These are phyloP conservation scores for Beaufortia kweichowensis DNA, from an alignment of 2,113 vertebrate species.

Conservation along the genomic window DNA sequence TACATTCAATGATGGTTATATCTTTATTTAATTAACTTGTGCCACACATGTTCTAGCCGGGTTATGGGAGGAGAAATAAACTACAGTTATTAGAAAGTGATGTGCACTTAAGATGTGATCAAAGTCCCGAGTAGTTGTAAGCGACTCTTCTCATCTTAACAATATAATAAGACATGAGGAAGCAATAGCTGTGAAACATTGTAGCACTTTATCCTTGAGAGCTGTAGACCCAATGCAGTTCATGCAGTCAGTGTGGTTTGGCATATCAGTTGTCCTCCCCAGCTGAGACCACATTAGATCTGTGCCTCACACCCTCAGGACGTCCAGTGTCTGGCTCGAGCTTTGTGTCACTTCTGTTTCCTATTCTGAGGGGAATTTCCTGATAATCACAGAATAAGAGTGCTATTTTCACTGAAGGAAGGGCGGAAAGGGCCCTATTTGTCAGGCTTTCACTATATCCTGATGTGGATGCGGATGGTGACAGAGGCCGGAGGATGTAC, in stretches of 20 bases:
- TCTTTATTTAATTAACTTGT: no score
- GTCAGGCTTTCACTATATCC: conserved; percentile 50
- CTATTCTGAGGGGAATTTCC: conserved; percentile 22
- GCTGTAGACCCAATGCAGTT: neutral
- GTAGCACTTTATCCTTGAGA: neutral
- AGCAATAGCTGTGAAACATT: neutral
- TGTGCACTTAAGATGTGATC: neutral
- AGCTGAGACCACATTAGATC: neutral
- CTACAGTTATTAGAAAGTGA: neutral
- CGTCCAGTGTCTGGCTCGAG: conserved; percentile 3
- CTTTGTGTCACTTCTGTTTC: conserved; percentile 39
- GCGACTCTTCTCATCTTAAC: neutral
- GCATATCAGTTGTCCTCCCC: neutral
- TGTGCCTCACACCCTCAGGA: neutral
- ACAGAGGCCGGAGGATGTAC: conserved; percentile 36
- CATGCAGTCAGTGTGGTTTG: neutral
- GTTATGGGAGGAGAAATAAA: neutral
- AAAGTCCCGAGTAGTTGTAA: neutral
- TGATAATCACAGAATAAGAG: conserved; percentile 30
- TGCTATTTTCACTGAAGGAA: conserved; percentile 52
- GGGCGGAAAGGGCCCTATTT: conserved; percentile 37
- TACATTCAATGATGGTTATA: no score
- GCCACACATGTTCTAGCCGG: no score
- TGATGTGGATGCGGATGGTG: conserved; percentile 38
- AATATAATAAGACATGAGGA: neutral